A percentile compares a stretch with the other conserved stretches of the same genome.
Conservation (phyloP, 2,888 invertebrate species). For the Ophion costatus region DNA sequence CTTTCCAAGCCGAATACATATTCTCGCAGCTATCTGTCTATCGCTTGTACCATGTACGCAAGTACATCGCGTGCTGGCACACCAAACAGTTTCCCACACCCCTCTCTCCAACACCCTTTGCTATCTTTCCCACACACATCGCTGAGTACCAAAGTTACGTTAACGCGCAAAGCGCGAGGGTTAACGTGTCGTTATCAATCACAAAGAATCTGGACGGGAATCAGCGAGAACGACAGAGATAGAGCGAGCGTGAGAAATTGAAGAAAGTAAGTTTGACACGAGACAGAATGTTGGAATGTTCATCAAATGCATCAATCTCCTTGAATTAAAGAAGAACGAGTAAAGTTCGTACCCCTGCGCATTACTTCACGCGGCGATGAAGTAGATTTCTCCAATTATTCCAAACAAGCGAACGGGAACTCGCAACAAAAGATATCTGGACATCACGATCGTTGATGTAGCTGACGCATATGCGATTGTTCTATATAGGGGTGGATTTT, state of each 20-base stretch:
- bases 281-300: constrained; percentile 38
- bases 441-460: too few species aligned
- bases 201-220: constrained; percentile 42
- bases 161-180: constrained; percentile 40
- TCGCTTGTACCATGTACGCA: constrained; percentile 55
- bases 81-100: constrained; percentile 38
- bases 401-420: too few species aligned
- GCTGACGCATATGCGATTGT: too few species aligned
- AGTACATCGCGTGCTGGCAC: constrained; percentile 64
- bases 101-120: constrained; percentile 6
- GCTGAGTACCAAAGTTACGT: constrained; percentile 58
- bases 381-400: too few species aligned
- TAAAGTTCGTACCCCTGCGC: background rate
- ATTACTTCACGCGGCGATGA: background rate
- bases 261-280: constrained; percentile 38
- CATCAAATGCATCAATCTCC: constrained; percentile 22
- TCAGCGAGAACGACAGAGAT: constrained; percentile 16
- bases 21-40: constrained; percentile 50
- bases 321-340: constrained; percentile 3
- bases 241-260: constrained; percentile 12
- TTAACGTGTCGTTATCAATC: constrained; percentile 55
- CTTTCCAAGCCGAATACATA: constrained; percentile 37
- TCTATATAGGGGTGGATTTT: background rate
- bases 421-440: too few species aligned
- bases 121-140: constrained; percentile 63